Conservation (phyloP, 2,797 vertebrate species). For the Poecilia picta region DNA sequence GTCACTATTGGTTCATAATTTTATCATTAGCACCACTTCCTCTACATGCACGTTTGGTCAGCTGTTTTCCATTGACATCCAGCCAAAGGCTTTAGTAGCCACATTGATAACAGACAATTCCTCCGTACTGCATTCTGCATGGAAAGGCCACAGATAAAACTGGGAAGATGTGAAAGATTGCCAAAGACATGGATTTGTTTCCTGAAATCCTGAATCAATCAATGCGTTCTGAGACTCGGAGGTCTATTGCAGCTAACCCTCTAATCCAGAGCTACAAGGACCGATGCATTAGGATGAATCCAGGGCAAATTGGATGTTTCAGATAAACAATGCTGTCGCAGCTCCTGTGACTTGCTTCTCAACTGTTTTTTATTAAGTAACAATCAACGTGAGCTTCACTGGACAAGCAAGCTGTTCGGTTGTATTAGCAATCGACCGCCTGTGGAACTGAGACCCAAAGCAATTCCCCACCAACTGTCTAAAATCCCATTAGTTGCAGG, state of each 20-base stretch:
- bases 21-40: not conserved
- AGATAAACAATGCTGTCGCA: conserved; percentile 54
- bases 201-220: conserved; percentile 65
- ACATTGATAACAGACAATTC: not conserved
- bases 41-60: not conserved
- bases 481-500: conserved; percentile 40
- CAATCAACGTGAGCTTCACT: conserved; percentile 47
- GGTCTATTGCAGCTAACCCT: not conserved
- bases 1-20: not conserved
- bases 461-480: conserved; percentile 31
- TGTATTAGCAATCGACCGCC: conserved; percentile 45
- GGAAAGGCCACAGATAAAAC: conserved; percentile 20
- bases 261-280: conserved; percentile 66
- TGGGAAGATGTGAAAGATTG: conserved; percentile 23
- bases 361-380: conserved; percentile 70
- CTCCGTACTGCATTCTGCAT: not conserved
- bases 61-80: not conserved
- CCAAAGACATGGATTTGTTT: conserved; percentile 55
- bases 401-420: conserved; percentile 61
- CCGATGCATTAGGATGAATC: conserved; percentile 65
- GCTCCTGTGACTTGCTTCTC: conserved; percentile 64
- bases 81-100: not conserved
- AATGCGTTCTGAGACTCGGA: conserved; percentile 47
- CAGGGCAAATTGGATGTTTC: conserved; percentile 71
- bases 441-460: conserved; percentile 42